Conservation (phyloP, 2,113 vertebrate genomes). For the Cariama cristata region DNA sequence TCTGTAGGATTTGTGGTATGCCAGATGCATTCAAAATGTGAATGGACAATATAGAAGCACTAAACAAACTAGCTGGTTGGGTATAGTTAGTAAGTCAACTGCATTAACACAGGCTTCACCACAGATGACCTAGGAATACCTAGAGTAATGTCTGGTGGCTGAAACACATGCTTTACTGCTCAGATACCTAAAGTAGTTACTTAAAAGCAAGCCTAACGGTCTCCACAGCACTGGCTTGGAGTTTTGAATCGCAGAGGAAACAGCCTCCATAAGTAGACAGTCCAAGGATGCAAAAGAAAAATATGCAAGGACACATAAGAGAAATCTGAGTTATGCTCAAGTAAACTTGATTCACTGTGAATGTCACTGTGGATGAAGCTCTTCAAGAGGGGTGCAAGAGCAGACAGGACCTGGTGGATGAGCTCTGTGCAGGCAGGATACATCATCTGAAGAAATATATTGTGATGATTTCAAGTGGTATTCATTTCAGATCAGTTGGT, state of each 20-base stretch:
- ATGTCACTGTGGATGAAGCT: background rate
- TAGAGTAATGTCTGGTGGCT: background rate
- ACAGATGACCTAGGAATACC: background rate
- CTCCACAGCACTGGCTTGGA: background rate
- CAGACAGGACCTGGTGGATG: background rate
- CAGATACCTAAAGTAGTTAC: background rate
- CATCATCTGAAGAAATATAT: background rate
- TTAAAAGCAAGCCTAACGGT: background rate
- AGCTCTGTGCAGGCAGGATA: background rate
- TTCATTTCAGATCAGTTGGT: background rate
- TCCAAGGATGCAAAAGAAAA: background rate
- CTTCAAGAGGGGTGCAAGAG: background rate
- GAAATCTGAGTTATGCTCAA: background rate
- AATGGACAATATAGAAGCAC: background rate
- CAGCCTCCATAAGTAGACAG: background rate
- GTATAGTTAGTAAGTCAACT: background rate
- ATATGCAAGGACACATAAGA: background rate
- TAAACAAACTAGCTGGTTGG: background rate
- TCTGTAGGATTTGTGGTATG: background rate
- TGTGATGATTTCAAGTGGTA: background rate
- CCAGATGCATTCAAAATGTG: background rate
- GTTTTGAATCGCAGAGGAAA: background rate
- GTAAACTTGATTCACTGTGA: background rate
- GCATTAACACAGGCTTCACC: background rate
- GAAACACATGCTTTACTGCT: background rate